Percentiles rank a stretch among this genome's conserved stretches.
Conservation (phyloP, 2,113 vertebrate genomes). For the Apus apus region DNA sequence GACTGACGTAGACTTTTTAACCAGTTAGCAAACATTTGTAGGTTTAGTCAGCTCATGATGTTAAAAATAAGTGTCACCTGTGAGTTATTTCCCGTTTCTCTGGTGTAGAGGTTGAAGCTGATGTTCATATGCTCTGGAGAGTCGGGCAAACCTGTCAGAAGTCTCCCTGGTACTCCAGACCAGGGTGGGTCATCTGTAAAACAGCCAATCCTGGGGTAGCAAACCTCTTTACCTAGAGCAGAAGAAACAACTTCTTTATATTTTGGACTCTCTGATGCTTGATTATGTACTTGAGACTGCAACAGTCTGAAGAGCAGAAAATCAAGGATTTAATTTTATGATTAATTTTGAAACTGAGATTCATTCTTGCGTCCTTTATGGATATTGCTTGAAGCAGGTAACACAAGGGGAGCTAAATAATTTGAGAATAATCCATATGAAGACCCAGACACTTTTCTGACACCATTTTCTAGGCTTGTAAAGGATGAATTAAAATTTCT, state of each 20-base stretch:
- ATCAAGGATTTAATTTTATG: background rate
- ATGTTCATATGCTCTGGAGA: conserved; percentile 74
- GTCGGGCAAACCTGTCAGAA: conserved; percentile 75
- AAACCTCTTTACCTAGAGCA: conserved; percentile 69
- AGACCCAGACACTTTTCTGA: background rate
- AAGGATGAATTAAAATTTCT: background rate
- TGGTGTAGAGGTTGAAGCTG: conserved; percentile 83
- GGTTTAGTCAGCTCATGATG: background rate
- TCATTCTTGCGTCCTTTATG: background rate
- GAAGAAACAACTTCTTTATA: background rate
- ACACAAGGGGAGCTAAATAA: background rate
- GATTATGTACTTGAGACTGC: background rate
- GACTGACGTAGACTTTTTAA: background rate
- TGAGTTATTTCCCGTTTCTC: conserved; percentile 73
- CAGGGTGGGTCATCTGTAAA: conserved; percentile 80
- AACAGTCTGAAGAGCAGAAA: background rate
- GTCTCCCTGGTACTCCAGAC: conserved; percentile 77
- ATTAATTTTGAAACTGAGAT: background rate
- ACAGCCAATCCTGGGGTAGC: conserved; percentile 80
- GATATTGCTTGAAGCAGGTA: background rate
- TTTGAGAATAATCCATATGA: background rate
- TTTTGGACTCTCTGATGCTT: background rate
- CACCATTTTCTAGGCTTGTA: background rate
- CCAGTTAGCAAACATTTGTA: background rate
- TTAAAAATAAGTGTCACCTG: conserved; percentile 73